phyloP scores from a whole-genome alignment of 2,888 invertebrate species.

The Diarsia dahlii region DNA sequence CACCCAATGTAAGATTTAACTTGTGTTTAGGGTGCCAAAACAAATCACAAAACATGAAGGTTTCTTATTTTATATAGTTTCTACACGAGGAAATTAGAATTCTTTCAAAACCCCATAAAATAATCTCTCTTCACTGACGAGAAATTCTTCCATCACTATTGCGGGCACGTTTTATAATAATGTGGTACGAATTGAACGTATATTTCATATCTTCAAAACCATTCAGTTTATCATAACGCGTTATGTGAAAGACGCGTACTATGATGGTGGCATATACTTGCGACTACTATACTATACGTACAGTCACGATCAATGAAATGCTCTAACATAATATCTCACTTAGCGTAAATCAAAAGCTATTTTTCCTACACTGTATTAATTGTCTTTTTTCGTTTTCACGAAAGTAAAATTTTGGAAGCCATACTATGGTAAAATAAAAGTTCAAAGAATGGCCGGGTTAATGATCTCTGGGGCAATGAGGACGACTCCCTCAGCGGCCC shows the following conservation, averaged over 20 bases:
- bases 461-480: too few species aligned
- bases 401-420: background rate
- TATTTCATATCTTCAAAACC: slow-evolving; percentile 23
- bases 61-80: background rate
- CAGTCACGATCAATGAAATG: background rate
- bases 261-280: background rate
- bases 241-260: slow-evolving; percentile 18
- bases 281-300: background rate
- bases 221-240: slow-evolving; percentile 13
- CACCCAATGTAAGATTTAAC: too few species aligned
- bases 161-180: slow-evolving; percentile 31
- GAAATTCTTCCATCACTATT: slow-evolving; percentile 18
- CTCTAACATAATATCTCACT: background rate
- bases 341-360: background rate
- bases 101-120: slow-evolving; percentile 2
- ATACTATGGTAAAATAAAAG: too few species aligned
- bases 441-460: too few species aligned
- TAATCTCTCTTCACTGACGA: slow-evolving; percentile 2
- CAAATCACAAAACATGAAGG: too few species aligned
- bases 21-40: too few species aligned
- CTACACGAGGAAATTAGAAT: background rate
- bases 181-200: slow-evolving; percentile 20
- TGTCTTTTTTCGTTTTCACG: background rate
- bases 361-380: background rate
- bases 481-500: too few species aligned